Evolutionary conservation across 2,113 vertebrate genomes (phyloP), one percentile per base, ranked within the genome.

Genomic region (Pollachius pollachius): DNA sequence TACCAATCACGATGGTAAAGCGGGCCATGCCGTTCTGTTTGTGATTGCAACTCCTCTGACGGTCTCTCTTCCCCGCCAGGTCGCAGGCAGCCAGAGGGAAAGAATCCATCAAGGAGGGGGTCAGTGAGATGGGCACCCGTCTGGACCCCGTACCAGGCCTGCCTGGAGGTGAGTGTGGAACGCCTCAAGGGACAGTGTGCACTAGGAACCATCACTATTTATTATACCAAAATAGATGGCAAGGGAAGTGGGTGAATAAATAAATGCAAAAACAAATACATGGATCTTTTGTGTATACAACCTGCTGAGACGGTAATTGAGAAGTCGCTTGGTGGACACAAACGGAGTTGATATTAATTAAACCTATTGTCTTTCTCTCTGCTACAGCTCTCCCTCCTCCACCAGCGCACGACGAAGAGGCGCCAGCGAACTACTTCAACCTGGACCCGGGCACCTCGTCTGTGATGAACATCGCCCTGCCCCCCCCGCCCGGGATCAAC

Each of bases 371-470:
- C 4, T 71, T 37, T 21, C 52, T 21, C 61, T 52, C 16, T 65
- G 23, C 67, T 76, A 13, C 76, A 96, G 96, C 94, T 84, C 93
- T 98, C 5, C 95, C 95, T 48, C 95, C 95, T 69, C 96, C 96
- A 17, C 94, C 95, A 64, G 89, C 94, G 7, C 91, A 95, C 67
- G 97, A 98, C 81, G 95, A 99, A 72, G 96, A 95, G 62, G 79
- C 94, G 61, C 94, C 95, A 75, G 94, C 95, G 66, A 99, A 99
- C 85, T 98, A 97, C 79, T 98, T 98, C 81, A 97, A 98, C 85
- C 90, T 98, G 62, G 94, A 95, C 76, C 95, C 95, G 0, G 91
- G 92, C 76, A 90, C 93, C 41, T 93, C 95, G 74, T 92, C 97
- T 18, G 92, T 98, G 76, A 93, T 98, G 80, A 97, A 97, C 90